Percentiles rank a stretch among this genome's conserved stretches.
Conservation (phyloP, 2,797 vertebrate species). For the Coreius guichenoti region DNA sequence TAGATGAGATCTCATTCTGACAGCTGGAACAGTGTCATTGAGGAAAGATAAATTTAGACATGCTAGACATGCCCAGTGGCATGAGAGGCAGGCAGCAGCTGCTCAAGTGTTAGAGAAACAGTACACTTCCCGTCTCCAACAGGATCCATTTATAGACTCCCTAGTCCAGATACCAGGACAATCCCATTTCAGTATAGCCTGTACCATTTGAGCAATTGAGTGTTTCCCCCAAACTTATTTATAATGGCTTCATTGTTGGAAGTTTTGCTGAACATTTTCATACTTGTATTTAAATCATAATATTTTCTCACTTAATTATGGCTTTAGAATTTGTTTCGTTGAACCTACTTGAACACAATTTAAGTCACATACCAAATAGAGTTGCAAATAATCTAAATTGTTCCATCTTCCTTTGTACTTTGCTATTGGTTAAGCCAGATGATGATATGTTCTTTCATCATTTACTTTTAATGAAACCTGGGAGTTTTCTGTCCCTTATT, state of each 20-base stretch:
- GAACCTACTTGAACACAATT: background rate
- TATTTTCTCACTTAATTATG: background rate
- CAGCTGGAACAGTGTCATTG: conserved; percentile 56
- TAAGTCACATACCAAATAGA: background rate
- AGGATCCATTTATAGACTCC: conserved; percentile 1
- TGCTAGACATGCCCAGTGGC: conserved; percentile 1
- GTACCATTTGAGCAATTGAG: background rate
- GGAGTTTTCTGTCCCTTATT: background rate
- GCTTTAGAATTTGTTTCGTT: background rate
- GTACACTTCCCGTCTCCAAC: background rate
- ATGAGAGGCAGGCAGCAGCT: conserved; percentile 9
- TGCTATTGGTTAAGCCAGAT: background rate
- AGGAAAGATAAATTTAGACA: conserved; percentile 29
- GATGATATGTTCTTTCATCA: background rate
- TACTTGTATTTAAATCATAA: background rate
- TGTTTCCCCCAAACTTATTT: background rate
- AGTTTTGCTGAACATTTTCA: background rate
- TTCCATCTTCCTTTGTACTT: background rate
- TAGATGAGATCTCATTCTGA: conserved; percentile 30
- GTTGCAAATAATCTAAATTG: background rate
- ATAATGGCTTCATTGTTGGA: background rate
- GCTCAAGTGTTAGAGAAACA: conserved; percentile 14
- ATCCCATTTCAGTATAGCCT: background rate
- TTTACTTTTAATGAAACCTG: background rate
- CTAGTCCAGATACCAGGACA: conserved; percentile 3